Base-by-base conservation (phyloP, 2,888 invertebrate species). In the Athripsodes cinereus region DNA sequence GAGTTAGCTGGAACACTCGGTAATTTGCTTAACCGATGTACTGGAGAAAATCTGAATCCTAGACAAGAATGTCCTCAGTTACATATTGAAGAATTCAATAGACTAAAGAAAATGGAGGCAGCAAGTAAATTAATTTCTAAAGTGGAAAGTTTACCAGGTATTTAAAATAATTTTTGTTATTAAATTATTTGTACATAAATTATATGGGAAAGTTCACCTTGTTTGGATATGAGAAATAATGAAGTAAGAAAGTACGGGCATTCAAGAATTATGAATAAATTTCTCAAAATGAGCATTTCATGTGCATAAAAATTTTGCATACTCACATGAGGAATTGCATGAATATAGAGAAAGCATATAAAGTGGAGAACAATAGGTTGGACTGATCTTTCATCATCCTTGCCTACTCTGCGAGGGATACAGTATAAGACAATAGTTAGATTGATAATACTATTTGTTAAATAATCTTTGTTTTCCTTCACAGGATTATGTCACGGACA, bases 1-100 rank as follows among this genome's bases (percentile, higher is more conserved):
- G 96, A 97, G 71, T 75, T 98, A 58, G 96, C 94, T 2, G 92
- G 96, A 72, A 92, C 91, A 0, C 73, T 96, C 18, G 97, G 96
- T 21, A 98, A 98, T 80, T 80, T 98, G 53, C 78, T 92, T 60
- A 88, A 84, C 56, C 84, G 97, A 18, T 90, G 89, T 68, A 85
- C 87, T 64, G 89, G 90, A 18, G 76, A 76, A 60, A 75, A 85
- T 2, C 76, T 97, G 55, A 97, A 97, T 82, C 87, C 88, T n/a
- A 72, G 78, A 10, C 86, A 84, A 68, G 80, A 84, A 68, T 87
- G 89, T 73, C 92, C 94, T 0, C 66, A 75, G 34, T 71, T 76
- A 46, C 76, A 81, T 66, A 69, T 71, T 21, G 70, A 69, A n/a
- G 76, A 80, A 62, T 80, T 81, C 66, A 68, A 71, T 10, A 67